Evolutionary conservation across 1,140 invertebrate species (phyloP).

Genomic region (Drosophila subobscura): DNA sequence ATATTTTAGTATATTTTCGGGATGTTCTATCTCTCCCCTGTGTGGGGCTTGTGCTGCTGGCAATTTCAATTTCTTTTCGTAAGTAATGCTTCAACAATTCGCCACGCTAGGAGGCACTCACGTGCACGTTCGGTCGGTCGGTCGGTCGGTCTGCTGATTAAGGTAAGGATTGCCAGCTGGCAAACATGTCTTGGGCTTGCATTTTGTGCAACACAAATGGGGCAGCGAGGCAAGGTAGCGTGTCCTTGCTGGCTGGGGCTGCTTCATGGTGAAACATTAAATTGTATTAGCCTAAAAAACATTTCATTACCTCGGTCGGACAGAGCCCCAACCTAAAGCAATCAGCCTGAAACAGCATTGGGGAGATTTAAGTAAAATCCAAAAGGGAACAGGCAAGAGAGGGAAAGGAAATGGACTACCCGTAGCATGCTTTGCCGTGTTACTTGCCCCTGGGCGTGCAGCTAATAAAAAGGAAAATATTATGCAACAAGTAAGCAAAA

Average conservation of each 20-base stretch:
- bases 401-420: neutral
- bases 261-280: constrained; percentile 52
- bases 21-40: neutral
- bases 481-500: constrained; percentile 77
- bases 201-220: constrained; percentile 32
- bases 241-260: constrained; percentile 37
- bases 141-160: constrained; percentile 46
- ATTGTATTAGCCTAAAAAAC: constrained; percentile 75
- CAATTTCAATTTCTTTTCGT: constrained; percentile 56
- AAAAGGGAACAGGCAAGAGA: neutral
- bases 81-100: constrained; percentile 60
- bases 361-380: constrained; percentile 52
- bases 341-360: constrained; percentile 70
- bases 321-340: constrained; percentile 40
- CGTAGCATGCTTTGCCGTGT: constrained; percentile 46
- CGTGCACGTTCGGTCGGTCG: constrained; percentile 32
- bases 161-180: constrained; percentile 48
- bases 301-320: constrained; percentile 51
- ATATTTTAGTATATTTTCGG: constrained; percentile 40
- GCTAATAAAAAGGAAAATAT: constrained; percentile 79
- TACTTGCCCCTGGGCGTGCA: constrained; percentile 31
- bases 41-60: constrained; percentile 13
- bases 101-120: constrained; percentile 43
- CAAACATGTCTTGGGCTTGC: constrained; percentile 46
- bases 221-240: constrained; percentile 10